These are phyloP conservation scores for Fragum sueziense DNA, from an alignment of 2,888 invertebrate species.

Conservation along the genomic window DNA sequence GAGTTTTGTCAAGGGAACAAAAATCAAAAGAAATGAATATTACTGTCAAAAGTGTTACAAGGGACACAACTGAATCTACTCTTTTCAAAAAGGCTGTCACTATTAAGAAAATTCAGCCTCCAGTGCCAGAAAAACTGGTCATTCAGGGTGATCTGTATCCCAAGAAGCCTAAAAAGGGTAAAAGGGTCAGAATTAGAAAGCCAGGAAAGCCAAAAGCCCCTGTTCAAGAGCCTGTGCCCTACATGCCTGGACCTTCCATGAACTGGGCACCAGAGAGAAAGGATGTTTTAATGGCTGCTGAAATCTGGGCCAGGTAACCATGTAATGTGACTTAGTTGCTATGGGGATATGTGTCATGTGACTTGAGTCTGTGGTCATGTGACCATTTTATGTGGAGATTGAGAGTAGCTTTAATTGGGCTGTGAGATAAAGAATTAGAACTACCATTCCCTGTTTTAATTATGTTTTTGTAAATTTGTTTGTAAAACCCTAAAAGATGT, in stretches of 20 bases:
- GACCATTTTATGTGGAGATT: slow-evolving; percentile 13
- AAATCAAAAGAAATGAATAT: slow-evolving; percentile 3
- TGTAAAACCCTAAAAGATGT: no score
- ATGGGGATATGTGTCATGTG: slow-evolving; percentile 47
- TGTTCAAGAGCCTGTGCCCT: slow-evolving; percentile 50
- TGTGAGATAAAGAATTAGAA: background rate
- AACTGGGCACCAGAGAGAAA: slow-evolving; percentile 58
- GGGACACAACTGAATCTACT: background rate
- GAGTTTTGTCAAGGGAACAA: slow-evolving; percentile 11
- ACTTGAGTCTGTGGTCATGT: slow-evolving; percentile 25
- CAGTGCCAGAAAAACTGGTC: slow-evolving; percentile 51
- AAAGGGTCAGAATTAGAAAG: slow-evolving; percentile 60
- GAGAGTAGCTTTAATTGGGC: slow-evolving; percentile 4
- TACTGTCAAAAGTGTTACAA: slow-evolving; percentile 5
- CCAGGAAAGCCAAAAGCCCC: slow-evolving; percentile 25
- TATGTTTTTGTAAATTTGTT: slow-evolving; percentile 2
- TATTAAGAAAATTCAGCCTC: slow-evolving; percentile 50
- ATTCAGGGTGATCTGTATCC: slow-evolving; percentile 50
- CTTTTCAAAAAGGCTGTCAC: slow-evolving; percentile 48
- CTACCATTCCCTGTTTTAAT: slow-evolving; percentile 3
- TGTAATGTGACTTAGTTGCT: slow-evolving; percentile 50
- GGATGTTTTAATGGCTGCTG: slow-evolving; percentile 57
- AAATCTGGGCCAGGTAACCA: slow-evolving; percentile 57
- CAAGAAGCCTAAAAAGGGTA: slow-evolving; percentile 30
- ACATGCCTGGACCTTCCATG: slow-evolving; percentile 46